These are phyloP conservation scores for Tachysurus fulvidraco DNA, from an alignment of 2,113 vertebrate genomes.

Conservation along the genomic window DNA sequence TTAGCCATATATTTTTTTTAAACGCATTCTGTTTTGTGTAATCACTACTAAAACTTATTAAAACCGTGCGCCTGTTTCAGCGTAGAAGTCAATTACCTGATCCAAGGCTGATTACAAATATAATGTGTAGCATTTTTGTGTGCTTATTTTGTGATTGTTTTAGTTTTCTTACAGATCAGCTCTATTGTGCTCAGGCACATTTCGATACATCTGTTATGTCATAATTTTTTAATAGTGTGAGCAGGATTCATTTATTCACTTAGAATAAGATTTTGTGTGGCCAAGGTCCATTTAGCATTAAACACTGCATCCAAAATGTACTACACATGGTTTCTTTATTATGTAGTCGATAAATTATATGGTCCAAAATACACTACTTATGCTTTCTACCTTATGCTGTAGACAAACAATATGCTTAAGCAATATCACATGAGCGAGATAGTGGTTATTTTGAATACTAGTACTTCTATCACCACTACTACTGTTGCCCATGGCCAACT, in stretches of 20 bases:
- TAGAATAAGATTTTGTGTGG: not conserved
- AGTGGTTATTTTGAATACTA: not conserved
- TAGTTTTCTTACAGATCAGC: not conserved
- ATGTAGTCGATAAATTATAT: not conserved
- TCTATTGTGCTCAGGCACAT: not conserved
- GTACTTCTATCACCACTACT: not conserved
- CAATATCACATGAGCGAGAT: not conserved
- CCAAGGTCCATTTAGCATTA: not conserved
- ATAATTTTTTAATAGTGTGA: not conserved
- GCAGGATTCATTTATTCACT: not conserved
- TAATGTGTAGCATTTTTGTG: not conserved
- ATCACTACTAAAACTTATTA: slow-evolving; percentile 30
- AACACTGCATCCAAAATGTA: not conserved
- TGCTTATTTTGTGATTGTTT: slow-evolving; percentile 1
- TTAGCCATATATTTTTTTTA: slow-evolving; percentile 26
- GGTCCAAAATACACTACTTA: not conserved
- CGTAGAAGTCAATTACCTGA: slow-evolving; percentile 11
- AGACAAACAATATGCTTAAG: not conserved
- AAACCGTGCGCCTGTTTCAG: slow-evolving; percentile 16
- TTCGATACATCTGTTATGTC: not conserved
- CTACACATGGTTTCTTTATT: not conserved
- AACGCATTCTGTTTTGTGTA: slow-evolving; percentile 16
- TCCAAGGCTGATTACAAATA: slow-evolving; percentile 18
- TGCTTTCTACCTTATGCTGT: not conserved
- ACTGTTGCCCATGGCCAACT: not conserved